Conservation (phyloP, 2,888 invertebrate species). For the Oligia fasciuncula region DNA sequence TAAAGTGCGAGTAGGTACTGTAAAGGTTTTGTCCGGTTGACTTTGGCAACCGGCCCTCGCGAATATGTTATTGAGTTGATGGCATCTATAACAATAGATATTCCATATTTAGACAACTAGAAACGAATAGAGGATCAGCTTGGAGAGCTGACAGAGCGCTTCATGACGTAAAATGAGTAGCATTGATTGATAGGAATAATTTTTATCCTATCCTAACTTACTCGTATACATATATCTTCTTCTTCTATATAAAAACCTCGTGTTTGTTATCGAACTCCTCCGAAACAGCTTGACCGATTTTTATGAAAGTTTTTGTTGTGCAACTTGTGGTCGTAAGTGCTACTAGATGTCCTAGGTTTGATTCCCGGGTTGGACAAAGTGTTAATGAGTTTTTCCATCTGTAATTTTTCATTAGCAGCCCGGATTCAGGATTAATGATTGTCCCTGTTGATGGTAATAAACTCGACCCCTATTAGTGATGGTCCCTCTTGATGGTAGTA, state of each 20-base stretch:
- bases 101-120: background rate
- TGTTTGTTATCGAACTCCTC: too few species aligned
- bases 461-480: background rate
- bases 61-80: background rate
- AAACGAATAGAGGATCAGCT: background rate
- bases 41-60: too few species aligned
- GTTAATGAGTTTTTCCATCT: background rate
- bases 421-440: background rate
- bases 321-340: background rate
- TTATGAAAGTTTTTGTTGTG: too few species aligned
- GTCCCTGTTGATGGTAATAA: background rate
- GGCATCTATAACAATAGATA: background rate
- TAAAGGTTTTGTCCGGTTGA: background rate
- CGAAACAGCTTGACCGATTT: too few species aligned
- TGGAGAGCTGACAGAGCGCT: background rate
- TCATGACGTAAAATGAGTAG: background rate
- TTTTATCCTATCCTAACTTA: too few species aligned
- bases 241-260: too few species aligned
- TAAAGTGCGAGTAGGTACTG: background rate
- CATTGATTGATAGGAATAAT: background rate
- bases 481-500: background rate
- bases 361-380: background rate
- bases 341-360: background rate
- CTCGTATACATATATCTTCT: too few species aligned
- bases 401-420: background rate